Base-by-base conservation (phyloP, 2,113 vertebrate genomes). In the Notarius quadriscutis region DNA sequence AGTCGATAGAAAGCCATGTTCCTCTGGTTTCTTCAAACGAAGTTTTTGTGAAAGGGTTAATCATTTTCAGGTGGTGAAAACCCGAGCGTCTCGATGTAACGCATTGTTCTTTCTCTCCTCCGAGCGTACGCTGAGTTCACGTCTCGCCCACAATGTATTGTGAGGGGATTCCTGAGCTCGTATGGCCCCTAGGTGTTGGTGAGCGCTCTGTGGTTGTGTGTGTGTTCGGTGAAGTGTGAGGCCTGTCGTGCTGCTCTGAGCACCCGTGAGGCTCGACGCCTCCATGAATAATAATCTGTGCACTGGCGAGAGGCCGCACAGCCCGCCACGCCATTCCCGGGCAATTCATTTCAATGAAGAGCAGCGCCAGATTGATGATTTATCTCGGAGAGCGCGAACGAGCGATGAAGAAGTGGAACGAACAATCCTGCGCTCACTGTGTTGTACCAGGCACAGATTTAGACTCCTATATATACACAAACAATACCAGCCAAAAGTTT, bases 281-380 rank as follows among this genome's bases (percentile, higher is more conserved):
- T 83, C 69, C 69, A 83, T 80, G 84, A 82, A 86, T 83, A 84
- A 75, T 87, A 84, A 87, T 87, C 72, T 22, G 25, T 57, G 51
- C n/a, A 4, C 51, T 9, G 51, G 57, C 27, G 60, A 74, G 63
- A 50, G 50, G 34, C 82, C 62, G 11, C 53, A n/a, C 77, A 65
- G 50, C 60, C 77, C 34, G 48, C 67, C 58, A 20, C 50, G 27
- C 79, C 20, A 27, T 57, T 63, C 88, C 48, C 53, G 4, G n/a
- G 80, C 87, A 86, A 85, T 81, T 86, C 84, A 86, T 65, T 82
- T 82, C 78, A 71, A 72, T 89, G 80, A 77, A 86, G 85, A 72
- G 81, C 80, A 34, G 34, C 17, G 85, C 81, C 81, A 80, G 80
- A 86, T 48, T 79, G 74, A 78, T 79, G 1, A 30, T 30, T 79